These are phyloP conservation scores for Luffia ferchaultella DNA, from an alignment of 2,888 invertebrate genomes.

Conservation along the genomic window DNA sequence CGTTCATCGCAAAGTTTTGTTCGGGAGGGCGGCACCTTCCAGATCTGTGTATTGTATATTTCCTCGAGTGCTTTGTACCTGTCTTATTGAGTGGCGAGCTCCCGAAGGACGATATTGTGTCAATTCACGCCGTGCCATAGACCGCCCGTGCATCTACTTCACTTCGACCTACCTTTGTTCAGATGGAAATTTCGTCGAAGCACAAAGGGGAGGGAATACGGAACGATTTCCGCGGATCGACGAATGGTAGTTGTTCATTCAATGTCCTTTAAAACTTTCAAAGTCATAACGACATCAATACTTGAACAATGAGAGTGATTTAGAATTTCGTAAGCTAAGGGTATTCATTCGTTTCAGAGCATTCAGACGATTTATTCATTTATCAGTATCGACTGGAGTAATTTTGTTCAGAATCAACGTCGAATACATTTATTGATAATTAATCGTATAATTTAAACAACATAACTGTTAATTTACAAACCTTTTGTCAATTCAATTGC, in stretches of 20 bases:
- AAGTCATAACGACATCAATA: not conserved
- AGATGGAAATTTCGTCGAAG: constrained; percentile 29
- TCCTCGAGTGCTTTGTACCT: constrained; percentile 8
- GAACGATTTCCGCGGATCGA: constrained; percentile 22
- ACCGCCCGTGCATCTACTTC: constrained; percentile 30
- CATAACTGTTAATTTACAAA: too few relatives aligned
- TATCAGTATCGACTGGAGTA: too few relatives aligned
- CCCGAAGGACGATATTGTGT: constrained; percentile 42
- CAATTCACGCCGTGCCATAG: constrained; percentile 36
- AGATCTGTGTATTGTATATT: constrained; percentile 1
- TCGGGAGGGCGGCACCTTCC: constrained; percentile 9
- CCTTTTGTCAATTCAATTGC: too few relatives aligned
- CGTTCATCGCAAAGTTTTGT: constrained; percentile 1
- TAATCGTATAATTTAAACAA: too few relatives aligned
- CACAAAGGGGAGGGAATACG: constrained; percentile 23
- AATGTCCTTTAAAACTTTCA: not conserved
- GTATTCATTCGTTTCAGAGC: too few relatives aligned
- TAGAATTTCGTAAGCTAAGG: too few relatives aligned
- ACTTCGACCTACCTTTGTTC: constrained; percentile 27
- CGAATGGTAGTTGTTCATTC: constrained; percentile 3
- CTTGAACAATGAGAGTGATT: not conserved
- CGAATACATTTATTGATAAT: too few relatives aligned
- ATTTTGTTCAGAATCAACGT: too few relatives aligned
- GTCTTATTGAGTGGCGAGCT: constrained; percentile 7
- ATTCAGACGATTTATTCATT: too few relatives aligned